Conservation (phyloP, 2,113 vertebrate species). For the Notarius lentiginosus region DNA sequence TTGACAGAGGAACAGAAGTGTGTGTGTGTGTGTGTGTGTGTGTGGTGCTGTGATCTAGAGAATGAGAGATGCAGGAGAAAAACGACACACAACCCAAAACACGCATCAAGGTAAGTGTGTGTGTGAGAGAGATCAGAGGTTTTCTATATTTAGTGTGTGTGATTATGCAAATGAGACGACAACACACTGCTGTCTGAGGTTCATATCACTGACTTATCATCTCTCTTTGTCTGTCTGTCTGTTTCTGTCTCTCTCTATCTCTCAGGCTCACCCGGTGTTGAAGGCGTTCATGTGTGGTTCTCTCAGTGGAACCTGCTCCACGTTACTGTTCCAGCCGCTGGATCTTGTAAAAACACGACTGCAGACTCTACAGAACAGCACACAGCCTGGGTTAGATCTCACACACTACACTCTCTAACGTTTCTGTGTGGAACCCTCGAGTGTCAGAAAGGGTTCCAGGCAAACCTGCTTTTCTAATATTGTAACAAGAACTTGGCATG, state of each 20-base stretch:
- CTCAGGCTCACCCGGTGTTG: slow-evolving; percentile 86
- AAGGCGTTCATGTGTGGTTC: slow-evolving; percentile 96
- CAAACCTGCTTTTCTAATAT: too few species aligned
- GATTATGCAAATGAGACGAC: slow-evolving; percentile 31
- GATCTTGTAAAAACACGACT: slow-evolving; percentile 93
- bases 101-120: slow-evolving; percentile 62
- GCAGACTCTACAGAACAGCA: slow-evolving; percentile 81
- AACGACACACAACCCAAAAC: slow-evolving; percentile 60
- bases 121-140: background rate
- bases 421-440: too few species aligned
- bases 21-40: slow-evolving; percentile 37
- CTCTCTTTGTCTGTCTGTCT: slow-evolving; percentile 8
- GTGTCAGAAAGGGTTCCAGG: too few species aligned
- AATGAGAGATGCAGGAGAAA: slow-evolving; percentile 67
- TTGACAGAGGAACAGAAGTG: background rate
- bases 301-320: slow-evolving; percentile 93
- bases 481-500: too few species aligned
- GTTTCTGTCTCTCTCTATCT: background rate
- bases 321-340: slow-evolving; percentile 93
- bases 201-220: background rate
- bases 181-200: background rate
- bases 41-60: slow-evolving; percentile 47
- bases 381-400: slow-evolving; percentile 67
- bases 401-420: background rate
- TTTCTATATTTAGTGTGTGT: slow-evolving; percentile 29